Evolutionary conservation across 2,113 vertebrate species (phyloP).

Genomic region (Esox niger): DNA sequence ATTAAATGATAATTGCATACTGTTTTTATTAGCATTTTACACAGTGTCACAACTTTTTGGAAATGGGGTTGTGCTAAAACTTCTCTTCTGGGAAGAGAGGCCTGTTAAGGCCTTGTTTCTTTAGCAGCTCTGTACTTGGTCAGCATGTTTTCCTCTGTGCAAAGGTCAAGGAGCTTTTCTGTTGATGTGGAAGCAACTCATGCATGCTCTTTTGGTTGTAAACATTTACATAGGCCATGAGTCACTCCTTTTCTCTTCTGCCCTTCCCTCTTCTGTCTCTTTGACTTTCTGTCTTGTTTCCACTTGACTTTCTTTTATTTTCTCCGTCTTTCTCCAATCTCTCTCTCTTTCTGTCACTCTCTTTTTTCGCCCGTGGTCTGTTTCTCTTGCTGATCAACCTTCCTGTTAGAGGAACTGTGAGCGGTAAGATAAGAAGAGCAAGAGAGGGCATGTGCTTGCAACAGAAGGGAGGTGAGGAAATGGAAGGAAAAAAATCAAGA

Average conservation of each 20-base stretch:
- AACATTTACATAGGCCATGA: conserved; percentile 69
- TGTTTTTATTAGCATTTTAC: too few relatives aligned
- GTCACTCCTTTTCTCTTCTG: conserved; percentile 37
- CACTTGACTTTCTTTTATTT: conserved; percentile 25
- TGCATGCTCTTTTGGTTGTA: conserved; percentile 51
- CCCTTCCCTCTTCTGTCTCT: conserved; percentile 6
- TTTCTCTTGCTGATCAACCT: conserved; percentile 54
- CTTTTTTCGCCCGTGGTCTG: conserved; percentile 50
- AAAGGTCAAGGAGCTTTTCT: conserved; percentile 45
- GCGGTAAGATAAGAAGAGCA: conserved; percentile 63
- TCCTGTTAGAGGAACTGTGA: conserved; percentile 69
- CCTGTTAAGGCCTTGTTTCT: too few relatives aligned
- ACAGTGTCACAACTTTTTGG: too few relatives aligned
- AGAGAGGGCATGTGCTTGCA: conserved; percentile 42
- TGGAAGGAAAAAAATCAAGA: conserved; percentile 12
- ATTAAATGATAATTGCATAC: too few relatives aligned
- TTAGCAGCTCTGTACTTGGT: neutral
- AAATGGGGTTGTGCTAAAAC: too few relatives aligned
- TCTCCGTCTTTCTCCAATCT: conserved; percentile 2
- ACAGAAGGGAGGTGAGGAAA: neutral
- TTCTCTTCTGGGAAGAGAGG: neutral
- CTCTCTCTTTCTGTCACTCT: conserved; percentile 24
- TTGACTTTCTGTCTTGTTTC: neutral
- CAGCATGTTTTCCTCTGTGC: conserved; percentile 20
- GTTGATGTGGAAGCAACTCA: conserved; percentile 54